Evolutionary conservation across 2,113 vertebrate species (phyloP).

Genomic region (Grammomys surdaster): DNA sequence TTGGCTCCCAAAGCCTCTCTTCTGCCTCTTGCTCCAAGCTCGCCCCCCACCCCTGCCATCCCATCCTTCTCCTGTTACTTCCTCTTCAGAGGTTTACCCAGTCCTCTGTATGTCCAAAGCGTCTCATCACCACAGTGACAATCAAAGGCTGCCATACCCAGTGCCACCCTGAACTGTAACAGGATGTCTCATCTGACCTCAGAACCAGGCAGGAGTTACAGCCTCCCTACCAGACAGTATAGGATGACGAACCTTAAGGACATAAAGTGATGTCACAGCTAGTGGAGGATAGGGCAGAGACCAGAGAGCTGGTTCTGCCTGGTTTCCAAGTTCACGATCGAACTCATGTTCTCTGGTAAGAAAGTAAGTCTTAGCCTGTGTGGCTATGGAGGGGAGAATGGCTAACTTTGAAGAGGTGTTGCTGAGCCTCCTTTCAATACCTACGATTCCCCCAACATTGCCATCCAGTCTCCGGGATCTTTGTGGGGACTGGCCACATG

Average conservation of each 20-base stretch:
- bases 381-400: too few species aligned
- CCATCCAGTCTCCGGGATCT: background rate
- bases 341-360: background rate
- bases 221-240: background rate
- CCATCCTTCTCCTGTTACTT: background rate
- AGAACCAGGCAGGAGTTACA: background rate
- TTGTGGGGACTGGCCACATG: background rate
- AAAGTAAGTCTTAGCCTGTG: accelerated
- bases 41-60: too few species aligned
- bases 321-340: background rate
- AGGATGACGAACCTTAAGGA: background rate
- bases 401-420: accelerated
- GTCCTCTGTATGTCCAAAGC: background rate
- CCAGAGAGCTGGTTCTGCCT: background rate
- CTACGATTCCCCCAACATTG: accelerated
- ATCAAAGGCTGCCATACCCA: accelerated
- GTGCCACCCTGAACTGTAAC: accelerated
- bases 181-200: accelerated
- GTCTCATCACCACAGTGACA: accelerated
- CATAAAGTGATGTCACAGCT: background rate
- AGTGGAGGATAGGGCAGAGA: background rate
- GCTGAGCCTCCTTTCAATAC: accelerated
- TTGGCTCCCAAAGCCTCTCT: accelerated
- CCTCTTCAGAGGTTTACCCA: background rate
- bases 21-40: background rate